A percentile compares a stretch with the other conserved stretches of the same genome.
These are phyloP conservation scores for Gasteruption jaculator DNA, from an alignment of 2,888 invertebrate species.

Conservation along the genomic window DNA sequence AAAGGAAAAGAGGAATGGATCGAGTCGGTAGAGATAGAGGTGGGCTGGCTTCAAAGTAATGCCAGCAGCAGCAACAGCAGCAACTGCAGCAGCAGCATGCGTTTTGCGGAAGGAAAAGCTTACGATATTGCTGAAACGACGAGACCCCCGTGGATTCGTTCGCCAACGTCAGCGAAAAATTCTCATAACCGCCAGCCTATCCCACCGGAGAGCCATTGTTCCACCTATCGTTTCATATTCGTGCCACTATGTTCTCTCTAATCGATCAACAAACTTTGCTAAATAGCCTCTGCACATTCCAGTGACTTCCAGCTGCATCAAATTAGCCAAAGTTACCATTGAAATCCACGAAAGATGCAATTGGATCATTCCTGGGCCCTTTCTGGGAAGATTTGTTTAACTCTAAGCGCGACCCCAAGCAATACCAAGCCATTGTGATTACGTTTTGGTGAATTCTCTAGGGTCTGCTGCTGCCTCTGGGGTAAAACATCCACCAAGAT, in stretches of 20 bases:
- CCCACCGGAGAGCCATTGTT: conserved; percentile 15
- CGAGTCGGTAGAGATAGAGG: conserved; percentile 21
- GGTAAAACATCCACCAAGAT: too few species aligned
- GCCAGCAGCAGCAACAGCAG: conserved; percentile 15
- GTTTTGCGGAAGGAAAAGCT: conserved; percentile 26
- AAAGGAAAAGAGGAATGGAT: conserved; percentile 2
- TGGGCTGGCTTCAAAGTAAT: conserved; percentile 18
- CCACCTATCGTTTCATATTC: conserved; percentile 12
- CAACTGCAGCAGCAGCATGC: conserved; percentile 7
- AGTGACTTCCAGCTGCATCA: too few species aligned
- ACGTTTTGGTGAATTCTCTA: too few species aligned
- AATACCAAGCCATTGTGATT: too few species aligned
- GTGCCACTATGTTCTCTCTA: background rate
- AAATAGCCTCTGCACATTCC: background rate
- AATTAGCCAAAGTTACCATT: too few species aligned
- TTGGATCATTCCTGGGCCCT: too few species aligned
- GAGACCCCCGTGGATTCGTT: conserved; percentile 19
- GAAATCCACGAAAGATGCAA: too few species aligned
- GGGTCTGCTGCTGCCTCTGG: too few species aligned
- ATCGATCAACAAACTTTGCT: background rate
- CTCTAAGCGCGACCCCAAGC: too few species aligned
- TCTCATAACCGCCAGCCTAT: conserved; percentile 37
- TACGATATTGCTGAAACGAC: conserved; percentile 33
- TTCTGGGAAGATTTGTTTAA: too few species aligned
- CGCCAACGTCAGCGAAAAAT: conserved; percentile 33